phyloP scores from a whole-genome alignment of 2,888 invertebrate species.

The Beris chalybata region DNA sequence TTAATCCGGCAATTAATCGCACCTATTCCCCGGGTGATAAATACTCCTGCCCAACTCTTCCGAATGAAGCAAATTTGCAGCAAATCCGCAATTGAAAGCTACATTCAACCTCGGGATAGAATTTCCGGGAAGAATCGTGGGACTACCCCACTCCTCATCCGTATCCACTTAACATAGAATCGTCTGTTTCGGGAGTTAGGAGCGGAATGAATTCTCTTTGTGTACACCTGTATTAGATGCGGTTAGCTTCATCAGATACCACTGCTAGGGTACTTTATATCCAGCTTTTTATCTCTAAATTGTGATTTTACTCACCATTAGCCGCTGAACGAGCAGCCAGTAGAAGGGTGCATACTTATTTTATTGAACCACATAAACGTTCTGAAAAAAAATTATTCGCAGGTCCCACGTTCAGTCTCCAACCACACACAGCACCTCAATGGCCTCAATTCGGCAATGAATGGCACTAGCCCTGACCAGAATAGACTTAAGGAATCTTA shows the following conservation, averaged over 20 bases:
- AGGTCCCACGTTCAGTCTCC: no score
- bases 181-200: no score
- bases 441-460: no score
- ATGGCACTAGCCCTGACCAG: no score
- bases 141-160: no score
- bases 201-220: slow-evolving; percentile 10
- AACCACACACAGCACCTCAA: no score
- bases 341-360: slow-evolving; percentile 22
- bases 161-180: no score
- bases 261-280: slow-evolving; percentile 7
- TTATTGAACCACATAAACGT: slow-evolving; percentile 23
- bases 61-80: slow-evolving; percentile 19
- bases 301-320: slow-evolving; percentile 31
- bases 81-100: slow-evolving; percentile 27
- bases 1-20: slow-evolving; percentile 24
- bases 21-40: slow-evolving; percentile 15
- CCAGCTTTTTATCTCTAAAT: slow-evolving; percentile 29
- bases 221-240: slow-evolving; percentile 7
- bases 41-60: slow-evolving; percentile 2
- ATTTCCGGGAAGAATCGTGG: neutral
- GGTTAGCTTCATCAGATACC: neutral
- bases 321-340: slow-evolving; percentile 11
- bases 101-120: slow-evolving; percentile 10
- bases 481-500: no score
- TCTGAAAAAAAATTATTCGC: no score